phyloP scores from a whole-genome alignment of 2,113 vertebrate genomes.

The Verasper variegatus region DNA sequence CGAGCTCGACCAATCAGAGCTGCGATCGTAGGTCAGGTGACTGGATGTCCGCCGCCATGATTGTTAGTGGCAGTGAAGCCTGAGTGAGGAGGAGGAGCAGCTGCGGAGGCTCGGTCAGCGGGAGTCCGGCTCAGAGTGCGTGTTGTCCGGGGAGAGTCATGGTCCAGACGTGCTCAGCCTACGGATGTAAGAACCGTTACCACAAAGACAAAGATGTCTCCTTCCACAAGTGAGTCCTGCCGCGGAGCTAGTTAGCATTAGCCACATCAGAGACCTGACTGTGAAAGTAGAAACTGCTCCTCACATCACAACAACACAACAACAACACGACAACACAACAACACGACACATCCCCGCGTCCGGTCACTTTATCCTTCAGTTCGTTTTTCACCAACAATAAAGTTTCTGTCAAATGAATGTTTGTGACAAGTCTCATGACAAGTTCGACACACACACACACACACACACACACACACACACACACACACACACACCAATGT shows the following conservation, averaged over 20 bases:
- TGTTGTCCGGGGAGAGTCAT: constrained; percentile 72
- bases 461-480: no score
- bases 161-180: constrained; percentile 96
- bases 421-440: no score
- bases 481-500: no score
- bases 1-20: constrained; percentile 16
- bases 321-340: no score
- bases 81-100: neutral
- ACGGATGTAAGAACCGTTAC: constrained; percentile 96
- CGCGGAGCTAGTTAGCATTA: constrained; percentile 28
- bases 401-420: no score
- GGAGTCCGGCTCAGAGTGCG: neutral
- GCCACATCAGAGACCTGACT: neutral
- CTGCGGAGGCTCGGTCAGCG: neutral
- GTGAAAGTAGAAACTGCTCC: neutral
- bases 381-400: no score
- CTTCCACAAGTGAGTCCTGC: constrained; percentile 91
- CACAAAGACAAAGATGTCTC: constrained; percentile 94
- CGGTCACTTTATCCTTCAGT: no score
- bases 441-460: no score
- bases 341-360: no score
- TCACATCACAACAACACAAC: no score
- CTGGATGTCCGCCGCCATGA: constrained; percentile 46
- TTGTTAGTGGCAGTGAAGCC: constrained; percentile 70
- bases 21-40: constrained; percentile 15